These are phyloP conservation scores for Rhodinocichla rosea DNA, from an alignment of 2,113 vertebrate species.

Conservation along the genomic window DNA sequence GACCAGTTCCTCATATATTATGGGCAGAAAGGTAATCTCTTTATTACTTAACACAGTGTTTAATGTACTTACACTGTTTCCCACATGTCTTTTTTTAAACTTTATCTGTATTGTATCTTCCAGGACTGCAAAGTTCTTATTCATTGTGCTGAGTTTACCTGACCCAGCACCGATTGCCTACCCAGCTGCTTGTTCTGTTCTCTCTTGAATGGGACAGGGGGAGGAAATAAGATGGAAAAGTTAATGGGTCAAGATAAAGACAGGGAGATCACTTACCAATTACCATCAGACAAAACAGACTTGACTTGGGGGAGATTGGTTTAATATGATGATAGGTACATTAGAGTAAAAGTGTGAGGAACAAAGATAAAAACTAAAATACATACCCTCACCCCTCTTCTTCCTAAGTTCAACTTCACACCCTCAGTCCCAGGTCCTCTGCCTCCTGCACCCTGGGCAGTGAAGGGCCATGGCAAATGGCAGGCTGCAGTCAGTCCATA, in stretches of 20 bases:
- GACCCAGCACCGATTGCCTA: neutral
- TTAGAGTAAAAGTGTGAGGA: neutral
- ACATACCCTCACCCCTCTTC: neutral
- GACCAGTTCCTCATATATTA: neutral
- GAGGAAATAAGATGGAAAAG: neutral
- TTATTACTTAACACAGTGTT: neutral
- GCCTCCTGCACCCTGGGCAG: neutral
- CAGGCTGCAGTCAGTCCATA: neutral
- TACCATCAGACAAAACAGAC: neutral
- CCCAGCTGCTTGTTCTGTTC: neutral
- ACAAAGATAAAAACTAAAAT: neutral
- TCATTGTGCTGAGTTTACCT: neutral
- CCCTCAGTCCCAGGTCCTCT: neutral
- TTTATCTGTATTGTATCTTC: neutral
- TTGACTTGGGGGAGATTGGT: neutral
- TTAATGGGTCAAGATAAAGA: neutral
- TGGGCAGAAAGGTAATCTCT: neutral
- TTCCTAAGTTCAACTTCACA: neutral
- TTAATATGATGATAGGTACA: neutral
- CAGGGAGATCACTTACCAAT: neutral
- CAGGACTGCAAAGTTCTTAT: neutral
- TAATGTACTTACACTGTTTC: neutral
- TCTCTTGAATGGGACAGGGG: neutral
- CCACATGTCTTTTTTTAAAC: neutral
- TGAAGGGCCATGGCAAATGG: neutral